Conservation (phyloP, 2,888 invertebrate species). For the Scotopteryx bipunctaria region DNA sequence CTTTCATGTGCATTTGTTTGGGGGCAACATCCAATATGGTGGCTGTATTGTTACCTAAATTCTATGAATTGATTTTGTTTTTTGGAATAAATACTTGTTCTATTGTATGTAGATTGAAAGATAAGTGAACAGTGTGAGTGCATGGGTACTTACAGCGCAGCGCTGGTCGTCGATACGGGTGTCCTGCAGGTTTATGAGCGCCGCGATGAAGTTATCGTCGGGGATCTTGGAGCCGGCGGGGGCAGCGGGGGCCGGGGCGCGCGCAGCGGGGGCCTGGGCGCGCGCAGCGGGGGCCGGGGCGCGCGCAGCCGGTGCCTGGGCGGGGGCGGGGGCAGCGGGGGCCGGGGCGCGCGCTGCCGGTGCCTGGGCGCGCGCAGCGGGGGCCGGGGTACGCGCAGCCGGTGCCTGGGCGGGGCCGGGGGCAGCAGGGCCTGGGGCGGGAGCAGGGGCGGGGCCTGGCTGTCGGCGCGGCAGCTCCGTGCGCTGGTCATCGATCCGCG, state of each 20-base stretch:
- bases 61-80: no score
- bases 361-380: not conserved
- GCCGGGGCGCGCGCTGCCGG: no score
- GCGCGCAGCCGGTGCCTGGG: not conserved
- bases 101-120: no score
- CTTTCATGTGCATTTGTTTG: no score
- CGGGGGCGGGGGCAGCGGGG: conserved; percentile 54
- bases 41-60: no score
- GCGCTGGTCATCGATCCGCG: conserved; percentile 96
- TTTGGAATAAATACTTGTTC: no score
- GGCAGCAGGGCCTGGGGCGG: not conserved
- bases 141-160: conserved; percentile 16
- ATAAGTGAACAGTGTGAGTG: not conserved
- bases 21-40: no score
- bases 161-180: conserved; percentile 31
- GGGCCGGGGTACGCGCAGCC: conserved; percentile 6
- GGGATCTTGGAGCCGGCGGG: not conserved
- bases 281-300: conserved; percentile 5
- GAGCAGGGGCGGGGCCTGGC: not conserved
- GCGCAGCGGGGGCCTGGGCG: not conserved
- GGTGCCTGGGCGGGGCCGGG: conserved; percentile 58
- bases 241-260: not conserved
- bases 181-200: conserved; percentile 6
- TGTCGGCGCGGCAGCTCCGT: conserved; percentile 17
- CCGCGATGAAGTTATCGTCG: conserved; percentile 12